These are phyloP conservation scores for Sepioteuthis lessoniana DNA, from an alignment of 2,888 invertebrate species.

Conservation along the genomic window DNA sequence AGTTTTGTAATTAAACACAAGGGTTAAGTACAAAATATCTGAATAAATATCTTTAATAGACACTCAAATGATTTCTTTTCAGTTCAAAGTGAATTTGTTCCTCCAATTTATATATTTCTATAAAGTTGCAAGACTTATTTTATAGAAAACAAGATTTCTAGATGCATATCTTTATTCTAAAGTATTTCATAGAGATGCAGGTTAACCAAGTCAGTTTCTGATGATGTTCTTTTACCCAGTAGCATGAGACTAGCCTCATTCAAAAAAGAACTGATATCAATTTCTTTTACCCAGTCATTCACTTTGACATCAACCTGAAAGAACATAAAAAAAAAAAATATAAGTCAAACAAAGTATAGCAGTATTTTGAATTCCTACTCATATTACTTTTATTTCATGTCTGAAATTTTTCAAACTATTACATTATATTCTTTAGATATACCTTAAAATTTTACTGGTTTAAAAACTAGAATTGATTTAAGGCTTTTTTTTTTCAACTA, in stretches of 20 bases:
- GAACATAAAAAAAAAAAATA: background rate
- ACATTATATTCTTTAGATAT: no score
- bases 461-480: no score
- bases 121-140: background rate
- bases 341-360: background rate
- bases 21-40: background rate
- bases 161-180: background rate
- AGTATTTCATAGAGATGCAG: constrained; percentile 37
- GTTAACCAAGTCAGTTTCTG: constrained; percentile 44
- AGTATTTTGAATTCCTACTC: background rate
- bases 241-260: background rate
- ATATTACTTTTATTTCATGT: no score
- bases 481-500: no score
- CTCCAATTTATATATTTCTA: background rate
- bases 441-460: no score
- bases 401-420: no score
- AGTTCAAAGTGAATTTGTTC: background rate
- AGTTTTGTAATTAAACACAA: no score
- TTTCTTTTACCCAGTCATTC: background rate
- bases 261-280: background rate
- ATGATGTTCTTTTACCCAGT: background rate
- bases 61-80: background rate
- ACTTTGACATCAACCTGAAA: constrained; percentile 39
- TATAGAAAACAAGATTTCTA: background rate
- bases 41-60: background rate